These are phyloP conservation scores for Galerucella pusilla DNA, from an alignment of 2,888 invertebrate species.

Conservation along the genomic window DNA sequence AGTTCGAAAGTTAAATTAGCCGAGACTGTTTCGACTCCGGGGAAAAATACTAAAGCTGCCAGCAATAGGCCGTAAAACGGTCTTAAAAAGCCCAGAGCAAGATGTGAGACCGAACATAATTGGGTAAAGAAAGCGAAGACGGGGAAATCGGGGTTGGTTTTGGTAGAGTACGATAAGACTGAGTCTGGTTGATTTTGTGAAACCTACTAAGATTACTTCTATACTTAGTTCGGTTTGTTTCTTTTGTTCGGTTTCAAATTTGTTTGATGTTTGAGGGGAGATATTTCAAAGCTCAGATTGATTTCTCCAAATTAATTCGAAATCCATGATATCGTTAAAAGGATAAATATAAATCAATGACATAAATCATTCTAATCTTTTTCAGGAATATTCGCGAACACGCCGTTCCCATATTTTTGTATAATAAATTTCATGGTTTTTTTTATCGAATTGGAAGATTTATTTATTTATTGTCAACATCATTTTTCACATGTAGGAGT, in stretches of 20 bases:
- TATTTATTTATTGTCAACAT: no score
- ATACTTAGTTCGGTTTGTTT: constrained; percentile 30
- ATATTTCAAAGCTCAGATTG: background rate
- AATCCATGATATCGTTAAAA: background rate
- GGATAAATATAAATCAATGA: constrained; percentile 1
- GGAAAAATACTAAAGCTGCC: constrained; percentile 32
- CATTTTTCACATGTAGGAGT: no score
- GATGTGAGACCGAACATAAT: constrained; percentile 46
- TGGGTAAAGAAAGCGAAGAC: constrained; percentile 35
- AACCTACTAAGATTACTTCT: constrained; percentile 40
- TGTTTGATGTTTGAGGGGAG: constrained; percentile 4
- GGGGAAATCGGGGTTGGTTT: constrained; percentile 28
- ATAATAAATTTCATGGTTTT: no score
- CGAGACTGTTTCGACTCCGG: constrained; percentile 16
- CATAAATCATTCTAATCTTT: constrained; percentile 1
- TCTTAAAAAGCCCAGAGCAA: constrained; percentile 43
- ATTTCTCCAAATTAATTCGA: background rate
- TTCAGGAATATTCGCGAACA: background rate
- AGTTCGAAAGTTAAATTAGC: constrained; percentile 23
- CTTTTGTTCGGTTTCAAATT: constrained; percentile 25
- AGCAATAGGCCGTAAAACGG: constrained; percentile 41
- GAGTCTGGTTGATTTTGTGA: constrained; percentile 42
- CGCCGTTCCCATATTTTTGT: background rate
- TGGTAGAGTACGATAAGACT: constrained; percentile 35
- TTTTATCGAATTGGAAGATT: no score